A percentile compares a stretch with the other conserved stretches of the same genome.
These are phyloP conservation scores for Phrynocephalus forsythii DNA, from an alignment of 2,797 vertebrate genomes.

Conservation along the genomic window DNA sequence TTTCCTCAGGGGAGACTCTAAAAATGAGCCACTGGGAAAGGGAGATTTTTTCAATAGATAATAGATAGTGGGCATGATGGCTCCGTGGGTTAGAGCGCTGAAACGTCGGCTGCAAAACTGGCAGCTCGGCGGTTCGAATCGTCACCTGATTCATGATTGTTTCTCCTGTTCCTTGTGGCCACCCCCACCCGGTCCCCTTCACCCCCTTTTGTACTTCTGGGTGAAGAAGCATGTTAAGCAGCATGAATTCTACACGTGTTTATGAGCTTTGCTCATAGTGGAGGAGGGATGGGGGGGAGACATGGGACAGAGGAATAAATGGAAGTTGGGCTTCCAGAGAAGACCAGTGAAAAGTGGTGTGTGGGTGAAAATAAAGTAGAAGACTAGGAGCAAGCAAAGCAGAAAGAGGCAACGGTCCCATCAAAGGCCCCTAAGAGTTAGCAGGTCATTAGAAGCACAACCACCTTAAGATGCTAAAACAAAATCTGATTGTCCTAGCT, in stretches of 20 bases:
- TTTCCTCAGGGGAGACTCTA: no score
- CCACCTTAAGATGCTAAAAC: no score
- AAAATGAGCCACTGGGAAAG: no score
- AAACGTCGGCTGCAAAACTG: no score
- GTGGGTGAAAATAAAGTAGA: neutral
- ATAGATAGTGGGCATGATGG: no score
- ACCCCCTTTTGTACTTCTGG: neutral
- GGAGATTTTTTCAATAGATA: no score
- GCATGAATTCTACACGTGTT: neutral
- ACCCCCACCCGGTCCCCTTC: neutral
- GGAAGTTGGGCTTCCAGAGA: fast-evolving
- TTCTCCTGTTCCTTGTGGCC: neutral
- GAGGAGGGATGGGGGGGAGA: neutral
- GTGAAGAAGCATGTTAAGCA: slow-evolving; percentile 25
- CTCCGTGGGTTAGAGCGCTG: no score
- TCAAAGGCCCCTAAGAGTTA: neutral
- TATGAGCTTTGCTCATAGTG: slow-evolving; percentile 26
- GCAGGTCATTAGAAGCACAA: no score
- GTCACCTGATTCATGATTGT: neutral
- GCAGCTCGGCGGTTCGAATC: no score
- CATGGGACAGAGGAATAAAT: neutral
- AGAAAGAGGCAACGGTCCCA: neutral
- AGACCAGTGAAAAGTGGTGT: neutral
- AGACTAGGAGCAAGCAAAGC: neutral
- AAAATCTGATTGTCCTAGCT: no score